Percentiles rank a stretch among this genome's conserved stretches.
Conservation (phyloP, 2,888 invertebrate species). For the Ophion obscuratus region DNA sequence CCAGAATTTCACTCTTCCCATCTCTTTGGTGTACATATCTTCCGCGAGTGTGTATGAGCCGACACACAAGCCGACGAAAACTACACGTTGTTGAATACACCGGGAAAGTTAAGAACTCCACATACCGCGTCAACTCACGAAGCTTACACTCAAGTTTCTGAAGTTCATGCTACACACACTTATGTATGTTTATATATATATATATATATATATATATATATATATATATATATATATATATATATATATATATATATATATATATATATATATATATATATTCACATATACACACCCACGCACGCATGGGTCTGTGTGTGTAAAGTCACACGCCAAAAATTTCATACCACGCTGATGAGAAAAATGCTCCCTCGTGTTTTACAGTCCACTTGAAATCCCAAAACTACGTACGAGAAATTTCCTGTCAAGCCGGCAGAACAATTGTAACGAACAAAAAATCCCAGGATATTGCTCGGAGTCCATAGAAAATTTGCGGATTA, state of each 20-base stretch:
- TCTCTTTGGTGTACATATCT: constrained; percentile 15
- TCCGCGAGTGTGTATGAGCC: constrained; percentile 12
- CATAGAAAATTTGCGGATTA: too few species aligned
- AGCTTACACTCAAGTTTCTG: constrained; percentile 58
- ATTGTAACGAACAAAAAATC: background rate
- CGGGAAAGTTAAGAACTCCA: constrained; percentile 69
- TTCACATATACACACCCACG: background rate
- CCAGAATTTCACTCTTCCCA: constrained; percentile 53
- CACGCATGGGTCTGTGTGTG: too few species aligned
- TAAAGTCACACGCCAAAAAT: constrained; percentile 39
- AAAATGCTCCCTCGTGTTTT: constrained; percentile 37
- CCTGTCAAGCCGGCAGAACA: background rate
- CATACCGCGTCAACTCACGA: constrained; percentile 63
- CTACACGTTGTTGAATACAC: constrained; percentile 41
- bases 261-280: background rate
- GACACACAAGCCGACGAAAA: constrained; percentile 36
- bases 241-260: background rate
- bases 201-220: background rate
- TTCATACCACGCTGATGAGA: constrained; percentile 59
- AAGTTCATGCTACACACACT: constrained; percentile 22
- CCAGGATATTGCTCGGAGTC: too few species aligned
- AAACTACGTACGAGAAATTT: constrained; percentile 3
- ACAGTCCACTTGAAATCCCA: background rate
- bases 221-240: background rate
- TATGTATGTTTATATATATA: background rate